Evolutionary conservation across 2,888 invertebrate genomes (phyloP), one percentile per base, ranked within the genome.

Genomic region (Eupelmus urozonus): DNA sequence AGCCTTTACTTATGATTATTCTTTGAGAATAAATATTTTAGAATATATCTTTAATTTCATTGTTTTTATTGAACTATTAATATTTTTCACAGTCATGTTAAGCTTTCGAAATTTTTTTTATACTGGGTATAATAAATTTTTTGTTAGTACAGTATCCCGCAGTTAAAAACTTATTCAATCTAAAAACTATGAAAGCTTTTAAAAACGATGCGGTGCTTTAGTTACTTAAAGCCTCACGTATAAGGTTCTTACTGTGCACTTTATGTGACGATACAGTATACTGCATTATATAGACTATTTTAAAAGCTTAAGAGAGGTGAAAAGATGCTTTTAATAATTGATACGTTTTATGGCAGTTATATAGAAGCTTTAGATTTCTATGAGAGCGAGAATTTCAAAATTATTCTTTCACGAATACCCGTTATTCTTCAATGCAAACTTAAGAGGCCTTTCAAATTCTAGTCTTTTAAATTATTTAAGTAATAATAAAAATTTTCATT

Each of bases 291-390:
- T 66, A 23, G 29, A 34, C 34, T 40, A 53, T 4, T 5, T 67
- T 60, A 67, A 60, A 67, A 34, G 67, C 51, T 60, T n/a, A 67
- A 51, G 16, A 42, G 40, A 27, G 45, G 45, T 59, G 59, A 45
- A 23, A 13, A 45, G 11, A n/a, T 57, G 45, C 65, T 49, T 18
- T 42, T 40, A 66, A 74, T 74, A 66, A 72, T 63, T 72, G 42
- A 72, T 42, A 27, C 27, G 53, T 74, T 66, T 59, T 59, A 34
- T 20, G 53, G 20, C 29, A 53, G 40, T 70, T 76, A 5, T 34
- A 65, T 27, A 57, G 13, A 11, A 51, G 57, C 18, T 70, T 55
- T n/a, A 3, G 53, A 42, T 25, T 11, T 40, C 5, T 25, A 29
- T 23, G n/a, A n/a, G n/a, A n/a, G n/a, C n/a, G n/a, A n/a, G n/a